Evolutionary conservation across 2,888 invertebrate species (phyloP).

Genomic region (Neuroscelio doddi): DNA sequence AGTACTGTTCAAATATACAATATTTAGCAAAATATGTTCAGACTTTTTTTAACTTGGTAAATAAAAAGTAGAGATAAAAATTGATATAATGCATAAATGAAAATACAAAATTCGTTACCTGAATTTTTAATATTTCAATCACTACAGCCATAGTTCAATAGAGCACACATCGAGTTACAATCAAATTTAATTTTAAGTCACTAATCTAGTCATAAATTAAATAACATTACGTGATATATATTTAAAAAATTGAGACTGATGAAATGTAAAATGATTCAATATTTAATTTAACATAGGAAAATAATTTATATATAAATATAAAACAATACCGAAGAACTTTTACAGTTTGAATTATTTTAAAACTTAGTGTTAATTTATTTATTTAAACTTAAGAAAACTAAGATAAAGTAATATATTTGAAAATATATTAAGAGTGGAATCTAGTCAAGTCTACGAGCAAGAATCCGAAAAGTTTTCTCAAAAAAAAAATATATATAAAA

Average conservation of each 20-base stretch:
- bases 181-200: constrained; percentile 24
- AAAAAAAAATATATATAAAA: constrained; percentile 7
- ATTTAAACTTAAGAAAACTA: too few relatives aligned
- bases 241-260: too few relatives aligned
- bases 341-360: too few relatives aligned
- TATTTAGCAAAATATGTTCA: not conserved
- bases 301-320: too few relatives aligned
- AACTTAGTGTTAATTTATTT: too few relatives aligned
- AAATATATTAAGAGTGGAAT: constrained; percentile 57
- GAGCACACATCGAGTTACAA: constrained; percentile 16
- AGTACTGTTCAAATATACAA: not conserved
- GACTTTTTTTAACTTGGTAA: too few relatives aligned
- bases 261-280: constrained; percentile 1
- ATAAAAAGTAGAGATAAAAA: too few relatives aligned
- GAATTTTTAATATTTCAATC: too few relatives aligned
- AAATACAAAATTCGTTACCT: too few relatives aligned
- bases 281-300: not conserved
- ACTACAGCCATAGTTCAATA: constrained; percentile 4
- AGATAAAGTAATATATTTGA: constrained; percentile 48
- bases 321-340: too few relatives aligned
- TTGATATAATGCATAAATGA: too few relatives aligned
- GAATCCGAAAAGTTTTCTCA: constrained; percentile 57
- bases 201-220: constrained; percentile 18
- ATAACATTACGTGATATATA: too few relatives aligned
- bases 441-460: constrained; percentile 63